Conservation (phyloP, 2,888 invertebrate genomes). For the Parochlus steinenii region DNA sequence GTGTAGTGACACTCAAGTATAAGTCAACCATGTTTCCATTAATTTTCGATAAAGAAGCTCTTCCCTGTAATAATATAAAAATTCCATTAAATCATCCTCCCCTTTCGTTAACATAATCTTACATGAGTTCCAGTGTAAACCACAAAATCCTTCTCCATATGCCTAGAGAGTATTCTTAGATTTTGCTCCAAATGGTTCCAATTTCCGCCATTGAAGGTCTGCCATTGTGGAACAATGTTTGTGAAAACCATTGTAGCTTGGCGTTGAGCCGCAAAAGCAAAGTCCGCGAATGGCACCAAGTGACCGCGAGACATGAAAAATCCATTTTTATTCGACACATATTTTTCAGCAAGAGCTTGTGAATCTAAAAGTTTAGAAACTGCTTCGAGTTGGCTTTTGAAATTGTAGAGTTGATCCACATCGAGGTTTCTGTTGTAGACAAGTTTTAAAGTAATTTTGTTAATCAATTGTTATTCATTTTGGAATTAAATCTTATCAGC, state of each 20-base stretch:
- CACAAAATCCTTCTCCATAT: constrained; percentile 16
- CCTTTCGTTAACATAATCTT: too few relatives aligned
- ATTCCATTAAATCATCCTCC: neutral
- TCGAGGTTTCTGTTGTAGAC: too few relatives aligned
- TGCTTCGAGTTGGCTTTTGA: constrained; percentile 17
- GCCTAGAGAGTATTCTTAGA: constrained; percentile 19
- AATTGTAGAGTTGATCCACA: too few relatives aligned
- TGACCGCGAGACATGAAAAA: constrained; percentile 32
- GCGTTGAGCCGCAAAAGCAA: constrained; percentile 32
- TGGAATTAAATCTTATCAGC: too few relatives aligned
- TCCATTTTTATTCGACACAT: constrained; percentile 15
- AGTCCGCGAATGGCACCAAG: constrained; percentile 33
- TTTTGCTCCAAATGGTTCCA: constrained; percentile 25
- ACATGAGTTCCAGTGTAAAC: constrained; percentile 27
- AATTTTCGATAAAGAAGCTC: constrained; percentile 22
- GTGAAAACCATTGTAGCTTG: constrained; percentile 34
- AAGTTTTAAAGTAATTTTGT: too few relatives aligned
- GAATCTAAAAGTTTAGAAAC: constrained; percentile 19
- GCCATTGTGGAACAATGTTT: constrained; percentile 40
- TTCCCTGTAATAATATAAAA: constrained; percentile 16
- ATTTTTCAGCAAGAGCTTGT: constrained; percentile 17
- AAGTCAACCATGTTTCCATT: constrained; percentile 18
- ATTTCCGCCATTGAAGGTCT: constrained; percentile 29
- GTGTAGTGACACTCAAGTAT: constrained; percentile 20
- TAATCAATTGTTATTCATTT: too few relatives aligned